These are phyloP conservation scores for Metopia argyrocephala DNA, from an alignment of 2,888 invertebrate species.

Conservation along the genomic window DNA sequence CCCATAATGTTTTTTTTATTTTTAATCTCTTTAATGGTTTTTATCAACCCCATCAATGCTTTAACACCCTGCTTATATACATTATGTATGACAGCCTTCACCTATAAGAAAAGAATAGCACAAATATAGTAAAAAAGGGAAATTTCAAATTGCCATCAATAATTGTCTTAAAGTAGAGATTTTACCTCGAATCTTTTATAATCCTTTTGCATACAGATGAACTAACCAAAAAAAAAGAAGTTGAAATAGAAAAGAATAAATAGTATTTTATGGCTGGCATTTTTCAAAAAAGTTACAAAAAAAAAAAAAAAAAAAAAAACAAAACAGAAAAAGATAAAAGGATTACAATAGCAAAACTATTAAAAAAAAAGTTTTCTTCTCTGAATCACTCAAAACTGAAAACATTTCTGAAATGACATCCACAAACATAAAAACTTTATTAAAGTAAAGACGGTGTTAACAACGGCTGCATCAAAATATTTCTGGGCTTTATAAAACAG, in stretches of 20 bases:
- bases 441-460: background rate
- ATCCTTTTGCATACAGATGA: conserved; percentile 35
- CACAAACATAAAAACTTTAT: background rate
- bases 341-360: background rate
- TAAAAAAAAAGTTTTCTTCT: background rate
- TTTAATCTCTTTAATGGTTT: no score
- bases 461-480: background rate
- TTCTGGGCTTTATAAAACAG: background rate
- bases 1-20: no score
- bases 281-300: background rate
- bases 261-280: background rate
- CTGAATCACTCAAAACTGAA: background rate
- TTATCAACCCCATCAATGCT: no score
- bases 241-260: conserved; percentile 13
- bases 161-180: conserved; percentile 54
- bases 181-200: conserved; percentile 52
- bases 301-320: background rate
- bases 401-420: background rate
- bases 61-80: background rate
- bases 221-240: conserved; percentile 5
- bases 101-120: background rate
- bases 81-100: conserved; percentile 24
- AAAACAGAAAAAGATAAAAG: background rate
- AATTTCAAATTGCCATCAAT: conserved; percentile 56
- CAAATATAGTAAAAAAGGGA: conserved; percentile 8